phyloP scores from a whole-genome alignment of 2,797 vertebrate genomes.

The Platalea minor region DNA sequence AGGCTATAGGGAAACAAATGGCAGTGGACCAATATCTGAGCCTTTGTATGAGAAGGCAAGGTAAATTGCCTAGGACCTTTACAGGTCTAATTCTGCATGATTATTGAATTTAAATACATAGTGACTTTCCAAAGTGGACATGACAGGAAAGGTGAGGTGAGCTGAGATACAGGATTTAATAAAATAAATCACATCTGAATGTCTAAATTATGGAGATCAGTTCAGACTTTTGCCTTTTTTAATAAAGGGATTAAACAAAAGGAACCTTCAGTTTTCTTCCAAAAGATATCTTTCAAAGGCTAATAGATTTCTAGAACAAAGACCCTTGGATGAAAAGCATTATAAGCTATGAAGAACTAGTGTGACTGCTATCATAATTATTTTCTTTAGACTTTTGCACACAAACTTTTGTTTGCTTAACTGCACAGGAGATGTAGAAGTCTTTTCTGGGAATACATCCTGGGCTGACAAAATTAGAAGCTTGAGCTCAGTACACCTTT shows the following conservation, averaged over 20 bases:
- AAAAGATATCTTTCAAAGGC: not conserved
- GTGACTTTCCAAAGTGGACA: not conserved
- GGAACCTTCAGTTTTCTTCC: not conserved
- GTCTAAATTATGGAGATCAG: not conserved
- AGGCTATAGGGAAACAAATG: not conserved
- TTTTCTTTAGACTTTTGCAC: not conserved
- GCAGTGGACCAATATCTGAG: not conserved
- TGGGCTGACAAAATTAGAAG: not conserved
- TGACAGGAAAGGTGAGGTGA: slow-evolving; percentile 13
- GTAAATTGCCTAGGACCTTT: not conserved
- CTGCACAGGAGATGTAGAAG: not conserved
- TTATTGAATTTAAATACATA: slow-evolving; percentile 12
- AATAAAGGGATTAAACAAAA: not conserved
- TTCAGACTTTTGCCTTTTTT: not conserved
- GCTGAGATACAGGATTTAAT: not conserved
- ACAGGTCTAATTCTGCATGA: not conserved
- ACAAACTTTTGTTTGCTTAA: not conserved
- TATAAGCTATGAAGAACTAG: not conserved
- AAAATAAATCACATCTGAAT: not conserved
- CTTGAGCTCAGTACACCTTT: not conserved
- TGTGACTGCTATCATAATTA: not conserved
- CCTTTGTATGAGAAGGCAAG: not conserved
- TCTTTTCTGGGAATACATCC: not conserved
- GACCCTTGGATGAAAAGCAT: not conserved
- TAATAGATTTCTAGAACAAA: not conserved